phyloP scores from a whole-genome alignment of 1,140 invertebrate species.

The silkworm (Bombyx mori) region ASM3026992v2 NC_085122.1:8568501-8569000 shows the following conservation, averaged over 20 bases:
- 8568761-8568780: conserved; percentile 35
- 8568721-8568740: no score
- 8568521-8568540: no score
- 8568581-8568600: no score
- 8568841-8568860: conserved; percentile 70
- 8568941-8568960: no score
- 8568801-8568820: conserved; percentile 69
- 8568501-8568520: no score
- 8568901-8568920: conserved; percentile 70
- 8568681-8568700: conserved; percentile 62
- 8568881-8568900: conserved; percentile 65
- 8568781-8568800: conserved; percentile 55
- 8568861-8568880: conserved; percentile 66
- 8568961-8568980: no score
- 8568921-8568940: conserved; percentile 30
- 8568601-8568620: conserved; percentile 14
- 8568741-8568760: background rate
- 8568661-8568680: conserved; percentile 33
- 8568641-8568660: conserved; percentile 25
- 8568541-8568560: no score
- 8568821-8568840: conserved; percentile 70
- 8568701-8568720: background rate
- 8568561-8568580: no score
- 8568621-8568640: conserved; percentile 18
- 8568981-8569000: no score